These are phyloP conservation scores for Miopithecus talapoin DNA, from an alignment of 2,797 vertebrate species.

Conservation along the genomic window DNA sequence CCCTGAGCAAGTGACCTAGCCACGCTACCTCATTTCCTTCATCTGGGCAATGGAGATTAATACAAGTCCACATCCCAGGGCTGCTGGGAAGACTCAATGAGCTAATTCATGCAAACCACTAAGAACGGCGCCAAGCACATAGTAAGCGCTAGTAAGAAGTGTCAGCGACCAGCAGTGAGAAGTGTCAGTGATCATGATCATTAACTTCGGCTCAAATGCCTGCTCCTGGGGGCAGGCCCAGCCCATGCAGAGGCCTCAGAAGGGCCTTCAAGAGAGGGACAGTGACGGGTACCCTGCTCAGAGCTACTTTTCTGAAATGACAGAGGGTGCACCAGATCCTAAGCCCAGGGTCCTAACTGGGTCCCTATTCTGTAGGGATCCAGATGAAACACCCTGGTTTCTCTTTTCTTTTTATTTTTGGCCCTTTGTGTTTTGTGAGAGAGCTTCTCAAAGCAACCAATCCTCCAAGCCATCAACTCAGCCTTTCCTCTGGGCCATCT, in stretches of 20 bases:
- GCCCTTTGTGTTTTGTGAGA: background rate
- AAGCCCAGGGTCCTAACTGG: background rate
- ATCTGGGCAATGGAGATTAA: background rate
- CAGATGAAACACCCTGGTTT: background rate
- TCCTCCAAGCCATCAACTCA: background rate
- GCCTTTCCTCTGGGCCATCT: background rate
- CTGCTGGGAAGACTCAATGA: background rate
- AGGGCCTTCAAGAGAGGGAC: background rate
- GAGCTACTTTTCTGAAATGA: background rate
- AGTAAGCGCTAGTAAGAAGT: accelerated
- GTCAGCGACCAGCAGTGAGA: background rate
- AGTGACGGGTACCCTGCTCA: background rate
- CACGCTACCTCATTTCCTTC: too few species aligned
- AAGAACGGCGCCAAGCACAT: accelerated
- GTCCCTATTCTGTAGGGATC: background rate
- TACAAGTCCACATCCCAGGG: background rate
- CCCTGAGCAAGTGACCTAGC: background rate
- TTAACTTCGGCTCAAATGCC: background rate
- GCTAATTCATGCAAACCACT: background rate
- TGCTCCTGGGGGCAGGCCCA: background rate
- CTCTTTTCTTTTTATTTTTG: background rate
- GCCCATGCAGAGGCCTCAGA: accelerated
- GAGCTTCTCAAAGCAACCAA: background rate
- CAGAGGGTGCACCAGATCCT: background rate
- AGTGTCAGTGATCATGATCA: accelerated